Percentiles rank a stretch among this genome's conserved stretches.
Conservation (phyloP, 2,797 vertebrate genomes). For the Gymnocypris eckloni region DNA sequence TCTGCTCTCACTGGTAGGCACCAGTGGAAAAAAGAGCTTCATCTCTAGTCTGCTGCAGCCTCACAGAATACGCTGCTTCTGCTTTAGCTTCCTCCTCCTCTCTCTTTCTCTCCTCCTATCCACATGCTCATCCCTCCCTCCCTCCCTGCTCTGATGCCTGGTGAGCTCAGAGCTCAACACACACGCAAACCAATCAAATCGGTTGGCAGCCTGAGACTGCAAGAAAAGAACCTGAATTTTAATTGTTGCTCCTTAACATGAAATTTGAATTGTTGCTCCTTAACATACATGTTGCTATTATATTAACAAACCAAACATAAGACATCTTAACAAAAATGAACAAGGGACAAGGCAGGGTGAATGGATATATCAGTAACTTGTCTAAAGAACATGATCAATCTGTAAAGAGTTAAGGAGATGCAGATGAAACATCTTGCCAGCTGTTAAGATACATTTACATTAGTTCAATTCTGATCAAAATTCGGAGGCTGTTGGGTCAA, state of each 20-base stretch:
- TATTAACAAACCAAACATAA: not conserved
- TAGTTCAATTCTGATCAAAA: not conserved
- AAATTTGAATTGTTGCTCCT: constrained; percentile 17
- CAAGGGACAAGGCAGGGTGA: not conserved
- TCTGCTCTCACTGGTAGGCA: constrained; percentile 63
- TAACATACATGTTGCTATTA: not conserved
- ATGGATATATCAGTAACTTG: not conserved
- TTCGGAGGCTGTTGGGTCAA: not conserved
- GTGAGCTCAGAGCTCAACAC: constrained; percentile 66
- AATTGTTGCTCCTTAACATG: not conserved
- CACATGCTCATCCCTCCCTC: constrained; percentile 55
- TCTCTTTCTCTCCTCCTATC: constrained; percentile 63
- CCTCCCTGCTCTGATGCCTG: constrained; percentile 60
- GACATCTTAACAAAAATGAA: not conserved
- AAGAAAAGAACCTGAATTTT: constrained; percentile 7
- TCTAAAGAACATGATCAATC: not conserved
- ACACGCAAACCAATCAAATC: constrained; percentile 36
- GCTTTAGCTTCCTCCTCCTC: constrained; percentile 65
- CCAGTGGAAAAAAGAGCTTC: constrained; percentile 69
- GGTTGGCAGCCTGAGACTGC: constrained; percentile 10
- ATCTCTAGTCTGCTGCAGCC: constrained; percentile 81
- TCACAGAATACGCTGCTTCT: constrained; percentile 74
- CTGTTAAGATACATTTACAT: not conserved
- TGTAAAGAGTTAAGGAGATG: not conserved
- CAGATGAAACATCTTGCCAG: not conserved